Base-by-base conservation (phyloP, 2,888 invertebrate genomes). In the Drymonia ruficornis region DNA sequence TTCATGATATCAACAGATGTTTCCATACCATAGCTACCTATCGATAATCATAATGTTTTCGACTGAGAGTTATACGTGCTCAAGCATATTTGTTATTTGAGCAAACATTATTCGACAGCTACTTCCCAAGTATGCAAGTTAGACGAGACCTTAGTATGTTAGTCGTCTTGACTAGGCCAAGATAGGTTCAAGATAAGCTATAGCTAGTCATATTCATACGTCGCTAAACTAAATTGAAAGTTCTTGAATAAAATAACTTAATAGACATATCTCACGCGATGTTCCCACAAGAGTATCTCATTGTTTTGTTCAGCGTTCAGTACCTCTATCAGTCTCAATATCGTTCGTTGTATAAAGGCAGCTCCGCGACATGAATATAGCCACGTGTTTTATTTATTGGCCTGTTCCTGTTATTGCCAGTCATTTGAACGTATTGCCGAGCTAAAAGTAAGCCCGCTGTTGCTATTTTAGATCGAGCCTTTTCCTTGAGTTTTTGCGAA, bases 271-370 rank as follows among this genome's bases (percentile, higher is more conserved):
- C 8, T 6, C 3, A 31, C n/a, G n/a, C n/a, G n/a, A 38, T n/a
- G 38, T 38, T 13, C 38, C 38, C 38, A n/a, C 38, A n/a, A 13
- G 38, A 15, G n/a, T 6, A 16, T 8, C 16, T 40, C 16, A 15
- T 16, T 40, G 40, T 40, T 15, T 16, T 9, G 9, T 40, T 8
- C 9, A 8, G 15, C 15, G 16, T 9, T 40, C 40, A 16, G n/a
- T 40, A 40, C 2, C 40, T 40, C 40, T 62, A 66, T 52, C 53
- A 42, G 51, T 49, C 50, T 34, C 48, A 61, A 61, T 56, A 56
- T 53, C 23, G 23, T 19, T 15, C 18, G 19, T 18, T 13, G 5
- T n/a, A n/a, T 38, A 38, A 38, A 38, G 38, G n/a, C 13, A 15
- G n/a, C 15, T 38, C 7, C 5, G 1, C n/a, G 13, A 38, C n/a